These are phyloP conservation scores for Lineus longissimus DNA, from an alignment of 1,140 invertebrate species.

Conservation along the genomic window DNA sequence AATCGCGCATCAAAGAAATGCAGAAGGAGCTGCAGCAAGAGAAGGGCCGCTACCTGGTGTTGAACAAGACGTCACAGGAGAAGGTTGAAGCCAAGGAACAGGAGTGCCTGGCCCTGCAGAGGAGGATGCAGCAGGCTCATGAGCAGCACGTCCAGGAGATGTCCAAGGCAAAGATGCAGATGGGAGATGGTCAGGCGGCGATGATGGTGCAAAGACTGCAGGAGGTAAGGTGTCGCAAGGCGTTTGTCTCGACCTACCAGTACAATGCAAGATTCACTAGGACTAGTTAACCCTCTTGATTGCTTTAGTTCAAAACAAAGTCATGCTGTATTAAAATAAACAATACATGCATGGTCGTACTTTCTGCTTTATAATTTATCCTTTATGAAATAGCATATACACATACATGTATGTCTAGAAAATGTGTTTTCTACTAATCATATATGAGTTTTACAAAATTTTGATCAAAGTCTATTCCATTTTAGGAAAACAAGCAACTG, in stretches of 20 bases:
- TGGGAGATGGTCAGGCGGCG: conserved; percentile 18
- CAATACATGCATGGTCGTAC: too few species aligned
- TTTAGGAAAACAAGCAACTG: conserved; percentile 37
- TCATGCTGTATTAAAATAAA: neutral
- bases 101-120: conserved; percentile 61
- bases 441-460: too few species aligned
- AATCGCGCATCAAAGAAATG: conserved; percentile 65
- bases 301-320: neutral
- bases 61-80: conserved; percentile 61
- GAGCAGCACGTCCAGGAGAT: conserved; percentile 61
- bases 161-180: conserved; percentile 49
- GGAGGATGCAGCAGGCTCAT: conserved; percentile 61
- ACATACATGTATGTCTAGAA: too few species aligned
- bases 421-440: too few species aligned
- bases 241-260: neutral
- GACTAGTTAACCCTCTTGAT: neutral
- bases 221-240: conserved; percentile 25
- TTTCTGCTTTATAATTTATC: too few species aligned
- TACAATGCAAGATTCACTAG: neutral
- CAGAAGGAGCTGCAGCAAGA: conserved; percentile 68
- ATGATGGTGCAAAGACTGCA: conserved; percentile 26
- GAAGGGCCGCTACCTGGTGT: conserved; percentile 58
- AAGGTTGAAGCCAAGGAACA: conserved; percentile 49
- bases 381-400: too few species aligned
- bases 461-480: too few species aligned